Evolutionary conservation across 2,797 vertebrate species (phyloP).

Genomic region (Sardinella longiceps): DNA sequence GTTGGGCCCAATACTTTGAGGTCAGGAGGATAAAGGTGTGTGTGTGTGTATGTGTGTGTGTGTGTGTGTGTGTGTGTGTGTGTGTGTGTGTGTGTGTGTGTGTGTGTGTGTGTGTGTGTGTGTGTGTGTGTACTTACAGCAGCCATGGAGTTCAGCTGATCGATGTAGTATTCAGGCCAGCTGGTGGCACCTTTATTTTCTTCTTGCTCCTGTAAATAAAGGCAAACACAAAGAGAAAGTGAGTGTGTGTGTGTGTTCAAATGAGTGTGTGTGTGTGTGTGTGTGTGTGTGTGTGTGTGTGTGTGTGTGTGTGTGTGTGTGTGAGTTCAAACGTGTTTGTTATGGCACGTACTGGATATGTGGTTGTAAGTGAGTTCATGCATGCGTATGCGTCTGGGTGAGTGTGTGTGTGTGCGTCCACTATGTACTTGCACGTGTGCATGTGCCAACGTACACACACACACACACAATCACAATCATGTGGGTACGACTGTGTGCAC

Average conservation of each 20-base stretch:
- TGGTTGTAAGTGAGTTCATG: too few species aligned
- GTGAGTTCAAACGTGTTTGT: neutral
- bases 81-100: neutral
- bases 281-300: neutral
- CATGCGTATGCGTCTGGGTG: too few species aligned
- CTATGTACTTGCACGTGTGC: neutral
- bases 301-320: neutral
- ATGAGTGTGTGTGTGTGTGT: neutral
- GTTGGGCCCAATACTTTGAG: neutral
- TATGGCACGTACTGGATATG: too few species aligned
- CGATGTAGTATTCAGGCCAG: conserved; percentile 98
- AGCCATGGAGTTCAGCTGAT: conserved; percentile 98
- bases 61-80: neutral
- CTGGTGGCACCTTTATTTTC: conserved; percentile 98
- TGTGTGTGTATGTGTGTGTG: neutral
- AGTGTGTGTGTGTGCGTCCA: neutral
- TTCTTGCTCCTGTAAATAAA: conserved; percentile 88
- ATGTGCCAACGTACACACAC: neutral
- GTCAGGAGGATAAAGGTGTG: neutral
- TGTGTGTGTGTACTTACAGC: conserved; percentile 83
- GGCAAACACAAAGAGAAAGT: neutral
- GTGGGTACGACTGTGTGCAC: neutral
- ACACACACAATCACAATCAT: neutral
- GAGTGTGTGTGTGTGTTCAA: neutral
- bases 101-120: conserved; percentile 1